These are phyloP conservation scores for Halocynthia aurantium DNA, from an alignment of 23 tunicate species.

Conservation along the genomic window DNA sequence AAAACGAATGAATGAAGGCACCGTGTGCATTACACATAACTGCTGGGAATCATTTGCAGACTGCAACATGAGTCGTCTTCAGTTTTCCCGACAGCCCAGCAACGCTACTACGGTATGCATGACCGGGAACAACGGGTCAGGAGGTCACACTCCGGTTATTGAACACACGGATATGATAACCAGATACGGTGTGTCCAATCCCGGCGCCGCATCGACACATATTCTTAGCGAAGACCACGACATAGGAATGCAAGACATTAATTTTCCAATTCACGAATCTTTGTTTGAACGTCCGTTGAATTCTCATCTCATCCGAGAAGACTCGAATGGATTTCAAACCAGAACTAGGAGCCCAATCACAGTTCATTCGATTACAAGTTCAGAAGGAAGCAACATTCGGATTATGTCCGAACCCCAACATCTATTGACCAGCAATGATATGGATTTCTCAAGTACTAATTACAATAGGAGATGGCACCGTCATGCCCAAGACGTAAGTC, in stretches of 20 bases:
- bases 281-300: slow-evolving; percentile 14
- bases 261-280: not conserved
- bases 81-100: slow-evolving; percentile 41
- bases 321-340: not conserved
- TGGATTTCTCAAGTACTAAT: not conserved
- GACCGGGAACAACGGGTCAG: not conserved
- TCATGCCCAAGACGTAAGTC: slow-evolving; percentile 64
- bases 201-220: not conserved
- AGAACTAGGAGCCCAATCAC: slow-evolving; percentile 7
- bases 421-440: not conserved
- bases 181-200: not conserved
- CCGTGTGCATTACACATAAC: too few species aligned
- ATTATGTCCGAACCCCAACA: not conserved
- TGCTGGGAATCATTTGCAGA: not conserved
- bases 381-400: slow-evolving; percentile 21
- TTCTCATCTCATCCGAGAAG: slow-evolving; percentile 11
- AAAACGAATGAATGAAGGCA: too few species aligned
- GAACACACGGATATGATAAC: slow-evolving; percentile 4
- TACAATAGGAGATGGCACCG: slow-evolving; percentile 44
- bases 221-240: slow-evolving; percentile 2
- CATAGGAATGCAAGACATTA: slow-evolving; percentile 9
- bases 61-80: slow-evolving; percentile 65
- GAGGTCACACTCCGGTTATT: slow-evolving; percentile 8
- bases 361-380: slow-evolving; percentile 31
- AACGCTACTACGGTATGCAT: not conserved